phyloP scores from a whole-genome alignment of 2,888 invertebrate species.

The Phytoseiulus persimilis region DNA sequence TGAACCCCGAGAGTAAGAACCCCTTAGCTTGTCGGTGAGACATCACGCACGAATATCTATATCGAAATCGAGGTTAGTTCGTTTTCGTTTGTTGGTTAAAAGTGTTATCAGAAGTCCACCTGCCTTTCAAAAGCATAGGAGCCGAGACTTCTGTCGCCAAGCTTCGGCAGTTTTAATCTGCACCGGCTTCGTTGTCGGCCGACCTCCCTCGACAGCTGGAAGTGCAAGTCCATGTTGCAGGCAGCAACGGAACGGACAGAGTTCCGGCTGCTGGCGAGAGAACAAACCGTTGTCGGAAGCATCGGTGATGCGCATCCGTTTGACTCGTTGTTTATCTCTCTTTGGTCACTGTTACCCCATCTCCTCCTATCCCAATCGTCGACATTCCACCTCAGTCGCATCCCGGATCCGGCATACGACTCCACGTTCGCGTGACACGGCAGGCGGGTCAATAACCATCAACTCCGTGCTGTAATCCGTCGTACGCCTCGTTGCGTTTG shows the following conservation, averaged over 20 bases:
- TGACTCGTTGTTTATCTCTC: background rate
- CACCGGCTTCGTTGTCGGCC: constrained; percentile 14
- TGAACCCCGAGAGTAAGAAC: background rate
- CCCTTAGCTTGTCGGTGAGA: background rate
- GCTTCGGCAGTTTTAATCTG: constrained; percentile 6
- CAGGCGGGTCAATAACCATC: too few species aligned
- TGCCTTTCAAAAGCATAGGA: background rate
- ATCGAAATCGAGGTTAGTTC: constrained; percentile 33
- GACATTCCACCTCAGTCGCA: background rate
- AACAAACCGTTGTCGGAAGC: background rate
- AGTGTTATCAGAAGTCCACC: constrained; percentile 9
- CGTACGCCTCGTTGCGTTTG: background rate
- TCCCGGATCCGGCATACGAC: too few species aligned
- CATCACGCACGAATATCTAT: background rate
- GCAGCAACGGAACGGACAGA: background rate
- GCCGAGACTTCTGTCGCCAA: constrained; percentile 11
- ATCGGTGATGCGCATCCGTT: background rate
- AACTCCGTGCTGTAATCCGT: background rate
- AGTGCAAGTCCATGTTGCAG: background rate
- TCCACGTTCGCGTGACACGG: too few species aligned
- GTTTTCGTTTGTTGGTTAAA: constrained; percentile 23
- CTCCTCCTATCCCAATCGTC: background rate
- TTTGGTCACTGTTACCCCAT: background rate
- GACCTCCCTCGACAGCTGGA: background rate
- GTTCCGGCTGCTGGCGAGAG: background rate